A percentile compares a stretch with the other conserved stretches of the same genome.
Conservation (phyloP, 2,888 invertebrate species). For the Tenthredo amoena region DNA sequence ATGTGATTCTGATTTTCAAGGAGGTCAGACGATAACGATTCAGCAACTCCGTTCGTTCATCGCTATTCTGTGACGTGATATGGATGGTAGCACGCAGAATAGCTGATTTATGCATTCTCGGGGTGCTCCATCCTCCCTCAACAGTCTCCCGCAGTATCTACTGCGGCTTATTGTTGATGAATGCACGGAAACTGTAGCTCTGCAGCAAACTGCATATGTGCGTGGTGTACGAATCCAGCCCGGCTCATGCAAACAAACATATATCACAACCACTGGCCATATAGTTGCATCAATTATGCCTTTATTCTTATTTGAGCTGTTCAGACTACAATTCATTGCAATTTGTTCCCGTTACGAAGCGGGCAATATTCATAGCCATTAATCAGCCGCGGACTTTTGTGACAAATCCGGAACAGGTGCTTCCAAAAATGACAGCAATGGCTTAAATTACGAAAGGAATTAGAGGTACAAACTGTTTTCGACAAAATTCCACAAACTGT, state of each 20-base stretch:
- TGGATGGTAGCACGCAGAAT: constrained; percentile 68
- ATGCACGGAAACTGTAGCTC: constrained; percentile 59
- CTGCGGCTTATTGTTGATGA: constrained; percentile 68
- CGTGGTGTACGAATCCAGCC: constrained; percentile 41
- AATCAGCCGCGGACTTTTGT: constrained; percentile 63
- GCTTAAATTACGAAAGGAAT: neutral
- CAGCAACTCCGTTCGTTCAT: constrained; percentile 72
- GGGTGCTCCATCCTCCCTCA: constrained; percentile 61
- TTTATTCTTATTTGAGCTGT: constrained; percentile 62
- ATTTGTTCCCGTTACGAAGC: constrained; percentile 66
- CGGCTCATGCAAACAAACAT: constrained; percentile 37
- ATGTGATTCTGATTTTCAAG: neutral
- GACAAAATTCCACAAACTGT: neutral
- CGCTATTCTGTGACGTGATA: constrained; percentile 70
- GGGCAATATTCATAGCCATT: constrained; percentile 71
- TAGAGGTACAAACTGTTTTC: constrained; percentile 1
- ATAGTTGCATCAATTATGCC: constrained; percentile 63
- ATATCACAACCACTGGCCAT: constrained; percentile 42
- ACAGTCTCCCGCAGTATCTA: constrained; percentile 53
- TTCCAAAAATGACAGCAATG: constrained; percentile 19
- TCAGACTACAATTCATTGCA: constrained; percentile 62
- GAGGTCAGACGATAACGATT: constrained; percentile 67
- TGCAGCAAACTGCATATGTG: constrained; percentile 36
- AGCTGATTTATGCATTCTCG: constrained; percentile 71
- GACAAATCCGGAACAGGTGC: constrained; percentile 46